Base-by-base conservation (phyloP, 2,888 invertebrate species). In the Ganaspis brasiliensis region DNA sequence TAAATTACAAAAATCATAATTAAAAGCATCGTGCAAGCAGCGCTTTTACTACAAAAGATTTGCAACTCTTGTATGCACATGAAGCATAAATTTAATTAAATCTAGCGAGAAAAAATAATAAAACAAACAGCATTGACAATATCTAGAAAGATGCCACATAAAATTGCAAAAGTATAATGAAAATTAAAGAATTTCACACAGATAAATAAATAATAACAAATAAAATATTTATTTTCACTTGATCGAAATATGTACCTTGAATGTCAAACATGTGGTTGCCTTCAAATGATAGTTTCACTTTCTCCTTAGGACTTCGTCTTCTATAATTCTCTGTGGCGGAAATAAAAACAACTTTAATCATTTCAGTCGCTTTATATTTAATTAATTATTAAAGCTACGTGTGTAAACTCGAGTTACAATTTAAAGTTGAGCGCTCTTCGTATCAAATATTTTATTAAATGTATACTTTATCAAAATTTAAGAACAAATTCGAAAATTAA, bases 221-320 rank as follows among this genome's bases (percentile, higher is more conserved):
- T 21, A 61, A 61, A 37, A 21, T 37, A 61, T 52, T 52, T 52
- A 52, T 52, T 52, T 52, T 16, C 52, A 52, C 52, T 52, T 52
- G 52, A 24, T 45, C n/a, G 24, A 45, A 67, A 67, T 67, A 67
- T 67, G n/a, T 67, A 67, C 67, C 67, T 67, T 67, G 67, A 67
- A 67, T 45, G 45, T 67, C 67, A 67, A 67, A 67, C 45, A 67
- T 67, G 67, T 67, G 67, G 45, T 67, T 67, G 45, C 67, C 67
- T 45, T 67, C 67, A 67, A 67, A 67, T 26, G 67, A 67, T 45
- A 67, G 45, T 67, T 67, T 67, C 67, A 67, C 45, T 67, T 67
- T 67, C 67, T 67, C 67, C 67, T 67, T 67, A 26, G 67, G 67
- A 67, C 67, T 67, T 67, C 67, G 24, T 67, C 67, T 67, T 67